A percentile compares a stretch with the other conserved stretches of the same genome.
Evolutionary conservation across 2,113 vertebrate genomes (phyloP).

Genomic region (Apteryx mantelli): DNA sequence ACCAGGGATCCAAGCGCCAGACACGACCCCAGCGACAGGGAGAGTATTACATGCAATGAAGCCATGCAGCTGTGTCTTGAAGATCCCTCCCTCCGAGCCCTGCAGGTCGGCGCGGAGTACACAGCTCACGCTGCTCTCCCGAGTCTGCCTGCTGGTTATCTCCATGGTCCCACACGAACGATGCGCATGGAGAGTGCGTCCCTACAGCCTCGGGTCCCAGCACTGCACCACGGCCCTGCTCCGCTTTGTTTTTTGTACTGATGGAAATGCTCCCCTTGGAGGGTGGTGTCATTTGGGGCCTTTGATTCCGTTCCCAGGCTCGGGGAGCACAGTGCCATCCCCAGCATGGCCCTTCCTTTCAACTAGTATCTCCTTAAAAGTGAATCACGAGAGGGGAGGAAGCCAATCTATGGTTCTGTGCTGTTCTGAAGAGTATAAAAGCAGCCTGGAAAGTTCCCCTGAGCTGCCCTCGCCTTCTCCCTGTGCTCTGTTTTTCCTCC

Average conservation of each 20-base stretch:
- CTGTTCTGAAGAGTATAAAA: neutral
- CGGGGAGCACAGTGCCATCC: neutral
- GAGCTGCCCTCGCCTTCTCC: neutral
- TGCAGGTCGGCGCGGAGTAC: neutral
- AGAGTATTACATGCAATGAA: fast-evolving
- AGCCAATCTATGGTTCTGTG: neutral
- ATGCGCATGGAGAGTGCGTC: fast-evolving
- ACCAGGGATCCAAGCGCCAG: neutral
- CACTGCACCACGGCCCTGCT: fast-evolving
- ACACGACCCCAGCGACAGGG: neutral
- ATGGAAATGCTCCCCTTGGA: neutral
- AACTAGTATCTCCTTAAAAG: neutral
- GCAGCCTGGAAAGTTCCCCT: neutral
- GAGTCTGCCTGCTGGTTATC: neutral
- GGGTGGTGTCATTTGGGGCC: neutral
- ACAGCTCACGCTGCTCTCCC: fast-evolving
- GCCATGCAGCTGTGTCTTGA: neutral
- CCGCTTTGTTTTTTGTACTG: neutral
- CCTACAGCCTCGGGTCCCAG: neutral
- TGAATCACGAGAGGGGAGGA: neutral
- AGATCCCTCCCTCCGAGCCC: neutral
- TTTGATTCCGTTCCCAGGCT: neutral
- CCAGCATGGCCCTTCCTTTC: neutral
- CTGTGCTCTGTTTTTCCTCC: neutral
- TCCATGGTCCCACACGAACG: neutral